Conservation (phyloP, 2,888 invertebrate species). For the Norana najaformis region DNA sequence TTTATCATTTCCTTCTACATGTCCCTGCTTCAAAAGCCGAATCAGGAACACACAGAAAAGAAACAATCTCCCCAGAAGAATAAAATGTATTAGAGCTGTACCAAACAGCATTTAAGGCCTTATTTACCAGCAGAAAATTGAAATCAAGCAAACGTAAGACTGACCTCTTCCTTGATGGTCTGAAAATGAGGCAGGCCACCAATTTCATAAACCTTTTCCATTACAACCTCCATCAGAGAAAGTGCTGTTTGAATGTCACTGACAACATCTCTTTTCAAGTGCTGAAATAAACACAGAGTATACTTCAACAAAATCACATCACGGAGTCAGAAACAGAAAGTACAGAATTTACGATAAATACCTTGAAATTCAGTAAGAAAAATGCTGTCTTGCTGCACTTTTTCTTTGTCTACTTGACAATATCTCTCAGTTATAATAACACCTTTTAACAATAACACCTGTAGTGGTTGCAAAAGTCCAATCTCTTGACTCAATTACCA, state of each 20-base stretch:
- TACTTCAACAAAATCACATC: background rate
- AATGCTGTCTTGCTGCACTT: background rate
- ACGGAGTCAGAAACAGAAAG: background rate
- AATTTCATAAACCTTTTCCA: slow-evolving; percentile 73
- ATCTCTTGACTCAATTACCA: background rate
- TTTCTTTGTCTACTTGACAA: background rate
- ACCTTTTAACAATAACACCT: too few species aligned
- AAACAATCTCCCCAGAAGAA: too few species aligned
- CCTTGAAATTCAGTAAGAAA: background rate
- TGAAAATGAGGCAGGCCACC: slow-evolving; percentile 70
- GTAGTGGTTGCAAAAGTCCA: background rate
- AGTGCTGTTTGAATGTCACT: slow-evolving; percentile 62
- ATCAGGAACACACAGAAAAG: too few species aligned
- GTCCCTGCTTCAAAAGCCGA: too few species aligned
- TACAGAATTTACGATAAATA: background rate
- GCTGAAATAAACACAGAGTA: background rate
- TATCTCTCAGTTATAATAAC: background rate
- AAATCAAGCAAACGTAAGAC: background rate
- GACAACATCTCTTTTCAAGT: background rate
- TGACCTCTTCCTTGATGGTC: slow-evolving; percentile 40
- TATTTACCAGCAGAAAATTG: background rate
- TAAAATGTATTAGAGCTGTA: background rate
- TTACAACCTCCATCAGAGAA: slow-evolving; percentile 74
- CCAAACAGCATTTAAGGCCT: too few species aligned
- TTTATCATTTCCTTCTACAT: too few species aligned